phyloP scores from a whole-genome alignment of 2,888 invertebrate species.

The Eupithecia subumbrata region DNA sequence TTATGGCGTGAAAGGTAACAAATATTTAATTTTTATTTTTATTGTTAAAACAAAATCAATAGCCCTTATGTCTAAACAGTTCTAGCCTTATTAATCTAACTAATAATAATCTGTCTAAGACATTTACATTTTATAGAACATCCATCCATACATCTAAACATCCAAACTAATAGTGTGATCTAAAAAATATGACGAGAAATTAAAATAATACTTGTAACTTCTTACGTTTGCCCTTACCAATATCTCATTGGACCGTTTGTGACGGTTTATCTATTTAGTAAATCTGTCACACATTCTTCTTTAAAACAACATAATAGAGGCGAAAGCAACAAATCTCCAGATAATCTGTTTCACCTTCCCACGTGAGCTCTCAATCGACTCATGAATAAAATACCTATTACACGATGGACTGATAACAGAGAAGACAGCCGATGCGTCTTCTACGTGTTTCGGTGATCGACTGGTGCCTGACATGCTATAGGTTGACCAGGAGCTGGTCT shows the following conservation, averaged over 20 bases:
- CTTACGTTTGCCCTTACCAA: background rate
- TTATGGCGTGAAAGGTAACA: too few species aligned
- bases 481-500: background rate
- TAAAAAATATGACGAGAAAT: too few species aligned
- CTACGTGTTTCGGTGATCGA: background rate
- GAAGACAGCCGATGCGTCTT: conserved; percentile 9
- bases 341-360: conserved; percentile 28
- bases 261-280: background rate
- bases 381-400: conserved; percentile 45
- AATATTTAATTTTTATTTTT: too few species aligned
- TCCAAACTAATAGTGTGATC: too few species aligned
- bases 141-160: too few species aligned
- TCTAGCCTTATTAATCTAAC: too few species aligned
- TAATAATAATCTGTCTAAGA: too few species aligned
- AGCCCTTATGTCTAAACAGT: too few species aligned
- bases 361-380: conserved; percentile 40
- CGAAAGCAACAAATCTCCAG: conserved; percentile 20
- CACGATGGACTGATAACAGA: conserved; percentile 36
- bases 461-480: conserved; percentile 1
- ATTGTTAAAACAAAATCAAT: too few species aligned
- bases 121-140: too few species aligned
- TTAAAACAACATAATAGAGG: conserved; percentile 5
- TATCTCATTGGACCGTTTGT: background rate
- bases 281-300: conserved; percentile 5
- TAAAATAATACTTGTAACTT: background rate